Conservation (phyloP, 2,113 vertebrate species). For the Passer montanus region DNA sequence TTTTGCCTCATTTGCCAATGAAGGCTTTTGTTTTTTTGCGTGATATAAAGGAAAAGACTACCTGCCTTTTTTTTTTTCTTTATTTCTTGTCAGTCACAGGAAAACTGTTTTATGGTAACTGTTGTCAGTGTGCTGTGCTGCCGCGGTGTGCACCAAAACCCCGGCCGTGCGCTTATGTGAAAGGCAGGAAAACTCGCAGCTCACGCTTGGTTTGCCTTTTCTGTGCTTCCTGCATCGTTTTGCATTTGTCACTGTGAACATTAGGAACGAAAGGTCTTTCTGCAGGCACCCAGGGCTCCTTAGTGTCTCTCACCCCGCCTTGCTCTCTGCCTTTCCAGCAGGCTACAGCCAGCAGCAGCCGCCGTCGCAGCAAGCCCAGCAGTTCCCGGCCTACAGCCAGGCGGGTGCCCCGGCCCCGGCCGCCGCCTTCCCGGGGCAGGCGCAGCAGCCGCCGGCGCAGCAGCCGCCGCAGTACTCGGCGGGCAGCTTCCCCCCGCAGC, state of each 20-base stretch:
- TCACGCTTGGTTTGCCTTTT: background rate
- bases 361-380: slow-evolving; percentile 86
- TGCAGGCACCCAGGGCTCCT: rapidly evolving
- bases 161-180: background rate
- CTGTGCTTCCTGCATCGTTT: background rate
- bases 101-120: background rate
- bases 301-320: background rate
- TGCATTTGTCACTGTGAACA: background rate
- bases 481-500: slow-evolving; percentile 87
- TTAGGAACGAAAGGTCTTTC: background rate
- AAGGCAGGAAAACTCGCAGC: background rate
- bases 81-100: background rate
- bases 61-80: background rate
- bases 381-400: slow-evolving; percentile 90
- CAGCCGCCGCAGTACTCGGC: slow-evolving; percentile 86
- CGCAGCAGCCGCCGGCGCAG: slow-evolving; percentile 82
- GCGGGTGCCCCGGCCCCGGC: slow-evolving; percentile 80
- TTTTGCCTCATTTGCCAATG: background rate
- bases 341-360: slow-evolving; percentile 87
- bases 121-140: background rate
- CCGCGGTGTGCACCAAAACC: background rate
- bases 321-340: slow-evolving; percentile 71
- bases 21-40: background rate
- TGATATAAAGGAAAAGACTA: background rate
- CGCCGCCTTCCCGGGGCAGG: slow-evolving; percentile 79